phyloP scores from a whole-genome alignment of 2,888 invertebrate genomes.

The Euphydryas editha region DNA sequence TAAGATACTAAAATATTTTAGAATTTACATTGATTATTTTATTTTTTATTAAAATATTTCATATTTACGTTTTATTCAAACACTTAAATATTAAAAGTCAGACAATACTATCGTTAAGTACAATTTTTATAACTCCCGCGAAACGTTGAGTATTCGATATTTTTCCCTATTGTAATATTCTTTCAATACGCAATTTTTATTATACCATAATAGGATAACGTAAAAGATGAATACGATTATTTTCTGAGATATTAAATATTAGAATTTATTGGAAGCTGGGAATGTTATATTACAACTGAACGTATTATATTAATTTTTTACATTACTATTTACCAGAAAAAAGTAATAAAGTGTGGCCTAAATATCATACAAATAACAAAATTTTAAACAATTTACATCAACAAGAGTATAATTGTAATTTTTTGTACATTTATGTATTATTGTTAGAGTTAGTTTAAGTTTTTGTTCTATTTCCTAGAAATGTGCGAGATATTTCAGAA shows the following conservation, averaged over 20 bases:
- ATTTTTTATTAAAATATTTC: too few relatives aligned
- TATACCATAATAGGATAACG: neutral
- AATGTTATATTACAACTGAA: neutral
- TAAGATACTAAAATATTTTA: too few relatives aligned
- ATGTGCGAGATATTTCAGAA: too few relatives aligned
- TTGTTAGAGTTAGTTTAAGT: too few relatives aligned
- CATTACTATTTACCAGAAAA: neutral
- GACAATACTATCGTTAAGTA: neutral
- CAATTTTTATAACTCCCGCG: constrained; percentile 1
- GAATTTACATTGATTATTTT: too few relatives aligned
- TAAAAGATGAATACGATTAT: neutral
- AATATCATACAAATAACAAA: neutral
- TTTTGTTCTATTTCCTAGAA: too few relatives aligned
- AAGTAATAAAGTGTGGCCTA: neutral
- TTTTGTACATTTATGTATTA: too few relatives aligned
- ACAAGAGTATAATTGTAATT: neutral
- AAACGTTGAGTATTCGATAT: neutral
- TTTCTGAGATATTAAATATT: neutral
- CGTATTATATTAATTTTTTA: neutral
- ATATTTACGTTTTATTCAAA: too few relatives aligned
- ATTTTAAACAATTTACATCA: neutral
- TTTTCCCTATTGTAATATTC: constrained; percentile 5
- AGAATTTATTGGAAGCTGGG: neutral
- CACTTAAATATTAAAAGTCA: too few relatives aligned
- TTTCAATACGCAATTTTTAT: constrained; percentile 10